Conservation (phyloP, 2,113 vertebrate species). For the Pygoscelis adeliae region DNA sequence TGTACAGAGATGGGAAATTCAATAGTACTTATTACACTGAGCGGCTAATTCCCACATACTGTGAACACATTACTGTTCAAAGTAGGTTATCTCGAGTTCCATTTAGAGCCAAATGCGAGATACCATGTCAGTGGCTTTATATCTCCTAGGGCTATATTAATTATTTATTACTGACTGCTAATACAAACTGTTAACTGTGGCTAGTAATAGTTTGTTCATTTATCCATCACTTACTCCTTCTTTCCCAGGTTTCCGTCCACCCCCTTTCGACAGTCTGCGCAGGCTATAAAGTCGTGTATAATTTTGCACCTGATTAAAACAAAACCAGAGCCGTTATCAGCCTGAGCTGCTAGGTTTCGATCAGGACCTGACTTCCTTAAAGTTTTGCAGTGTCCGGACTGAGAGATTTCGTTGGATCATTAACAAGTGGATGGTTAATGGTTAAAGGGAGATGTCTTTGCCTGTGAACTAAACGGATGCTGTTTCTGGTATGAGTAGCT, state of each 20-base stretch:
- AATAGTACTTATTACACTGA: conserved; percentile 78
- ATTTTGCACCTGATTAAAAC: not conserved
- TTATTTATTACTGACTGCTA: conserved; percentile 76
- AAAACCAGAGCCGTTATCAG: not conserved
- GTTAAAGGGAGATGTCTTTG: not conserved
- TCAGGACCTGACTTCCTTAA: not conserved
- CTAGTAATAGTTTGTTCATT: conserved; percentile 55
- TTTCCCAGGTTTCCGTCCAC: not conserved
- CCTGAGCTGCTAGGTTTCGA: not conserved
- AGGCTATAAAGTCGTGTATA: not conserved
- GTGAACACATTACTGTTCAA: conserved; percentile 80
- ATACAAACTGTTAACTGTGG: conserved; percentile 73
- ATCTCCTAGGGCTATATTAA: conserved; percentile 77
- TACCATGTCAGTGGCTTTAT: conserved; percentile 63
- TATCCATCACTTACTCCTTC: not conserved
- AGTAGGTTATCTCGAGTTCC: conserved; percentile 76
- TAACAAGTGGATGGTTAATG: not conserved
- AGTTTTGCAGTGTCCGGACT: not conserved
- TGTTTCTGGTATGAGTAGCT: not conserved
- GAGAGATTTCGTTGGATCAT: not conserved
- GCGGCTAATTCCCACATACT: conserved; percentile 83
- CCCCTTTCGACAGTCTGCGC: fast-evolving
- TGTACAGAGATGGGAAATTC: conserved; percentile 71
- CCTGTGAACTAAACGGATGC: not conserved
- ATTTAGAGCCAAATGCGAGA: conserved; percentile 72